Evolutionary conservation across 1,140 invertebrate genomes (phyloP).

Genomic region (Penaeus chinensis): DNA sequence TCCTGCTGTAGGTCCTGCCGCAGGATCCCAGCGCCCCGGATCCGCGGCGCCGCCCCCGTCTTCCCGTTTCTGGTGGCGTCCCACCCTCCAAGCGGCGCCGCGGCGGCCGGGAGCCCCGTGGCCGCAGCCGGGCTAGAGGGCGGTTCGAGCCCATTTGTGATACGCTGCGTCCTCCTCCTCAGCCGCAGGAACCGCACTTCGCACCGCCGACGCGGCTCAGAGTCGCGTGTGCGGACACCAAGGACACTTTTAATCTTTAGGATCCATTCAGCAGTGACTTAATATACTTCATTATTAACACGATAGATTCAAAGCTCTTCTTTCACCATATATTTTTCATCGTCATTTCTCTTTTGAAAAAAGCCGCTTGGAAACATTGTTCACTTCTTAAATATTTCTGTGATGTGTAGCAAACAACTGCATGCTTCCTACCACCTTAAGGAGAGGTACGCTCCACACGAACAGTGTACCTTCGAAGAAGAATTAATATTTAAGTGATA

Average conservation of each 20-base stretch:
- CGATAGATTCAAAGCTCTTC: conserved; percentile 50
- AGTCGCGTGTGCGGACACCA: background rate
- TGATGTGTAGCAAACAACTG: conserved; percentile 42
- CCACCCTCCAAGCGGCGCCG: conserved; percentile 48
- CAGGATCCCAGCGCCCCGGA: conserved; percentile 44
- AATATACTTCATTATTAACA: background rate
- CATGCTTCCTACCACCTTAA: conserved; percentile 39
- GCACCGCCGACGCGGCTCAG: background rate
- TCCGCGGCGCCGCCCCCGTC: conserved; percentile 44
- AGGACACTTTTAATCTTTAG: no score
- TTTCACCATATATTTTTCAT: conserved; percentile 32
- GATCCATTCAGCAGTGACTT: conserved; percentile 13
- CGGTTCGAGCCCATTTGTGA: conserved; percentile 31
- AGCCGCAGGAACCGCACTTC: background rate
- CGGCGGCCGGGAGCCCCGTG: conserved; percentile 35
- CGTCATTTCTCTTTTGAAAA: conserved; percentile 22
- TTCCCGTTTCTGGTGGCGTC: conserved; percentile 42
- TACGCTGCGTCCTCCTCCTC: background rate
- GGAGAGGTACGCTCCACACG: background rate
- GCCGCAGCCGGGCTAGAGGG: conserved; percentile 58
- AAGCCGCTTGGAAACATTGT: conserved; percentile 21
- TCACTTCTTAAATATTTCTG: conserved; percentile 38
- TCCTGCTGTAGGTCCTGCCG: conserved; percentile 59
- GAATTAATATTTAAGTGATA: conserved; percentile 46
- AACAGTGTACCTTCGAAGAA: conserved; percentile 19